Conservation (phyloP, 2,888 invertebrate species). For the Pterostichus niger region DNA sequence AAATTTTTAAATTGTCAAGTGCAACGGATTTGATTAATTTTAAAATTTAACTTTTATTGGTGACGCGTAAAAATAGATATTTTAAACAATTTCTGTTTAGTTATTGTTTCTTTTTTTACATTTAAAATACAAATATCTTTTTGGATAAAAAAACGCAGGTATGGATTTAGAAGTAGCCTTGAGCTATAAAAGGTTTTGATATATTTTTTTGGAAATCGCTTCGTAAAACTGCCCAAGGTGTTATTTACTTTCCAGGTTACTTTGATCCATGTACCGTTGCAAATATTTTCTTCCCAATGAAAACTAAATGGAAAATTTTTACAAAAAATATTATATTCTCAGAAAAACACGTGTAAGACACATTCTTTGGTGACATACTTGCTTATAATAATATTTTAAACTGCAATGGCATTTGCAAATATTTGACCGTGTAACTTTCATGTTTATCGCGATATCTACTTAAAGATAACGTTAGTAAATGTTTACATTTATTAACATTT, state of each 20-base stretch:
- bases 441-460: constrained; percentile 47
- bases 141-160: too few relatives aligned
- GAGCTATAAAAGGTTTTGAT: too few relatives aligned
- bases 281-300: constrained; percentile 7
- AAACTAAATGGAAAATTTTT: constrained; percentile 21
- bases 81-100: too few relatives aligned
- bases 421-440: constrained; percentile 14
- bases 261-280: not conserved
- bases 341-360: constrained; percentile 17
- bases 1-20: too few relatives aligned
- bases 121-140: too few relatives aligned
- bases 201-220: too few relatives aligned
- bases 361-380: constrained; percentile 22
- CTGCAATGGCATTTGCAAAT: constrained; percentile 29
- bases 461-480: constrained; percentile 31
- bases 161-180: too few relatives aligned
- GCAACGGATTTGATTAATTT: too few relatives aligned
- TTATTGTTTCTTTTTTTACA: too few relatives aligned
- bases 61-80: too few relatives aligned
- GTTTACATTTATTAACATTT: constrained; percentile 50
- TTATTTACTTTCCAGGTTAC: not conserved
- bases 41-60: too few relatives aligned
- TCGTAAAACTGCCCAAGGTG: too few relatives aligned
- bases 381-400: constrained; percentile 12
- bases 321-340: not conserved